A percentile compares a stretch with the other conserved stretches of the same genome.
Conservation (phyloP, 2,113 vertebrate species). For the Pollachius pollachius region DNA sequence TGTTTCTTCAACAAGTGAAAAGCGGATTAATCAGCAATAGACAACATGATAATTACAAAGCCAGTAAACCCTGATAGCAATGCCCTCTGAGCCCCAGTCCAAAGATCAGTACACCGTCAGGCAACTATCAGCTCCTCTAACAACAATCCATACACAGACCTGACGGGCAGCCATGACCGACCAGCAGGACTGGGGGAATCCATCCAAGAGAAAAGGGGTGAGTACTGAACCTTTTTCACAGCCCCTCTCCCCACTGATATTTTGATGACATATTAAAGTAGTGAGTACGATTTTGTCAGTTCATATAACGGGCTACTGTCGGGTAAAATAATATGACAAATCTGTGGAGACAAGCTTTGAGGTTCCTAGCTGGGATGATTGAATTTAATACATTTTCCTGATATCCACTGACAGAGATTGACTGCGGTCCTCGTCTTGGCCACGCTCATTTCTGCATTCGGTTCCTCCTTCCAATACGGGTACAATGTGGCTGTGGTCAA, state of each 20-base stretch:
- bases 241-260: too few species aligned
- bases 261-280: too few species aligned
- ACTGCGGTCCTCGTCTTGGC: constrained; percentile 73
- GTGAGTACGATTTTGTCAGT: too few species aligned
- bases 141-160: constrained; percentile 14
- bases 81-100: constrained; percentile 52
- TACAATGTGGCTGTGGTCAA: constrained; percentile 92
- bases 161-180: constrained; percentile 45
- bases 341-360: background rate
- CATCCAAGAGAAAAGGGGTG: constrained; percentile 61
- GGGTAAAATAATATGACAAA: constrained; percentile 1
- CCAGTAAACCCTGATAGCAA: constrained; percentile 17
- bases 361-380: background rate
- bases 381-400: background rate
- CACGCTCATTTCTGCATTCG: constrained; percentile 82
- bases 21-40: background rate
- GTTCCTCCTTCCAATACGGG: constrained; percentile 95
- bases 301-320: background rate
- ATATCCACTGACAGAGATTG: constrained; percentile 71
- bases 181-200: constrained; percentile 13
- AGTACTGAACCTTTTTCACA: constrained; percentile 32
- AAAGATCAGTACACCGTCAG: constrained; percentile 53
- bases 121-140: constrained; percentile 5
- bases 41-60: background rate
- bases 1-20: too few species aligned